These are phyloP conservation scores for Melanchra persicariae DNA, from an alignment of 2,888 invertebrate genomes.

Conservation along the genomic window DNA sequence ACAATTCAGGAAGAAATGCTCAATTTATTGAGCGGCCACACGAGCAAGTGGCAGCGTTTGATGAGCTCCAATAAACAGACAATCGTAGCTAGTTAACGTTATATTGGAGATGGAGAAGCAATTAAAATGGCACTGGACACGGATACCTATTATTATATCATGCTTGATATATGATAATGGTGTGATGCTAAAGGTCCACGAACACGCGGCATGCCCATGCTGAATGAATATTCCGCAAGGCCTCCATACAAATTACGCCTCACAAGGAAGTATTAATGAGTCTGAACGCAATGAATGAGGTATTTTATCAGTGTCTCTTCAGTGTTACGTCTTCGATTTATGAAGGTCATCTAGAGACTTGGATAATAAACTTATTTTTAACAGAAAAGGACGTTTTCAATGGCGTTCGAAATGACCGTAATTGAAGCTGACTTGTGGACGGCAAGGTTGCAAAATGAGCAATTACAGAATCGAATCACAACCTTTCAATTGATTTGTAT, in stretches of 20 bases:
- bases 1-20: conserved; percentile 59
- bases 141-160: conserved; percentile 30
- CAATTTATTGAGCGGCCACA: conserved; percentile 47
- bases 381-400: conserved; percentile 7
- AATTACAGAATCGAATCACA: conserved; percentile 72
- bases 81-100: conserved; percentile 64
- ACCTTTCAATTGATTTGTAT: conserved; percentile 72
- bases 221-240: conserved; percentile 58
- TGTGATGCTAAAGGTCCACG: conserved; percentile 25
- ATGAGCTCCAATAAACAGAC: conserved; percentile 64
- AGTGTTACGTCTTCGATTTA: conserved; percentile 44
- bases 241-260: conserved; percentile 47
- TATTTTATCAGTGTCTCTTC: conserved; percentile 48
- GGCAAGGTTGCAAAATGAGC: conserved; percentile 58
- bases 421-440: conserved; percentile 12
- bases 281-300: conserved; percentile 47
- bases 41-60: conserved; percentile 46
- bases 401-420: conserved; percentile 16
- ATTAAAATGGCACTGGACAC: conserved; percentile 54
- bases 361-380: conserved; percentile 22
- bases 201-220: conserved; percentile 34
- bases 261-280: conserved; percentile 56
- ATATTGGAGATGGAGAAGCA: conserved; percentile 51
- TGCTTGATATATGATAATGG: conserved; percentile 7
- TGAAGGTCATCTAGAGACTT: conserved; percentile 37